Evolutionary conservation across 2,797 vertebrate species (phyloP), one percentile per base, ranked within the genome.

Genomic region (Salarias fasciatus): DNA sequence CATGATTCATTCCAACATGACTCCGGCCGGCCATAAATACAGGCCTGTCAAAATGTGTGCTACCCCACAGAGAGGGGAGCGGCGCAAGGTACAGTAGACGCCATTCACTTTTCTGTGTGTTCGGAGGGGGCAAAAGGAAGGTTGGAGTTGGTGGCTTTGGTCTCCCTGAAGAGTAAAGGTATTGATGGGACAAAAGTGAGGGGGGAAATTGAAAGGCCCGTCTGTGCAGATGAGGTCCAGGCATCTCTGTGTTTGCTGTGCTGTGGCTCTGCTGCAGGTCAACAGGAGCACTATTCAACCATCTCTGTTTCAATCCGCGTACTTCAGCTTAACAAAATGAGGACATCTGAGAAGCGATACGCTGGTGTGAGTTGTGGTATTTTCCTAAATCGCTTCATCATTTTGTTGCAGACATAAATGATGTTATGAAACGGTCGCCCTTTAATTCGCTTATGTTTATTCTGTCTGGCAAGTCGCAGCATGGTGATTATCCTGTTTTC

Each of bases 151-250:
- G 88, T 90, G 86, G 87, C 88, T 87, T 86, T 89, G 83, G 89
- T 89, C 88, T 85, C 64, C 53, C 48, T 78, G 79, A 88, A 84
- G 85, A 89, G 88, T 86, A 80, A 24, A 83, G 69, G 82, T 90
- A 84, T 87, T 91, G 88, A 92, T 88, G 86, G 81, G 88, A 92
- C 89, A 90, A 86, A 87, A 86, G 83, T 85, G 83, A 82, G 82
- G 77, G 69, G 62, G 76, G 71, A 64, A 80, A 82, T 86, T 92
- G 82, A 90, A 92, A 91, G 85, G 77, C 78, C 56, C 77, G 59
- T 89, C 89, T 92, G 89, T 91, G 84, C 73, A 43, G 78, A 87
- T 74, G 85, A 82, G 75, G 79, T 65, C 72, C n/a, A 10, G 81
- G 70, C 79, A 64, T 71, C 79, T 74, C 66, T 69, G 55, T 90